These are phyloP conservation scores for Tubulanus polymorphus DNA, from an alignment of 2,888 invertebrate species.

Conservation along the genomic window DNA sequence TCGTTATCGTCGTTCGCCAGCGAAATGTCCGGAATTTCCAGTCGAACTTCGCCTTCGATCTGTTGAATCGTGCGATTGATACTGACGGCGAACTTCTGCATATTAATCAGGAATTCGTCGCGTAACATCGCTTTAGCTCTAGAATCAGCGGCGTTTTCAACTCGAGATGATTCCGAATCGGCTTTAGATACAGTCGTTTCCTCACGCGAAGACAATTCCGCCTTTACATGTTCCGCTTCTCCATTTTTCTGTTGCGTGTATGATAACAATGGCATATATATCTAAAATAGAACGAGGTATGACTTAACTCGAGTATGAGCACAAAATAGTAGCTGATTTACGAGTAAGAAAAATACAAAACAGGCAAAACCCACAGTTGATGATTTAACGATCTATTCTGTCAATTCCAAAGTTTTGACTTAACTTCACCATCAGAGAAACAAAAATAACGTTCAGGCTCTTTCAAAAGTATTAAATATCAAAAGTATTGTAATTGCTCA, in stretches of 20 bases:
- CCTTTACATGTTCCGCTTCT: constrained; percentile 19
- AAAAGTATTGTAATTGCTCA: too few relatives aligned
- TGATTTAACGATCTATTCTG: too few relatives aligned
- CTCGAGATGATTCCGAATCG: constrained; percentile 17
- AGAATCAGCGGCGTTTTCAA: constrained; percentile 31
- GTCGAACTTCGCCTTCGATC: constrained; percentile 69
- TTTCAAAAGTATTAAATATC: too few relatives aligned
- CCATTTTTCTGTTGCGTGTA: constrained; percentile 46
- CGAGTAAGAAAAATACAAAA: not conserved
- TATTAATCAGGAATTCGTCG: constrained; percentile 57
- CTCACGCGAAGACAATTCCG: constrained; percentile 26
- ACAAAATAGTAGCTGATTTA: not conserved
- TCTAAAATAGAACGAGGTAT: constrained; percentile 24
- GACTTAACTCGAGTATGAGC: not conserved
- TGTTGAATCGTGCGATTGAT: constrained; percentile 68
- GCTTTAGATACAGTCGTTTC: constrained; percentile 20
- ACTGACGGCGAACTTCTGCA: constrained; percentile 58
- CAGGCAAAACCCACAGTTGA: too few relatives aligned
- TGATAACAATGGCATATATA: constrained; percentile 51
- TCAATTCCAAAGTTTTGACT: too few relatives aligned
- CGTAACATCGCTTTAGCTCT: constrained; percentile 50
- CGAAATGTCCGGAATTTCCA: constrained; percentile 42
- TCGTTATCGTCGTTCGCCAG: constrained; percentile 50
- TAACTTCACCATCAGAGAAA: too few relatives aligned
- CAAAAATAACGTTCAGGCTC: too few relatives aligned